Percentiles rank a stretch among this genome's conserved stretches.
Evolutionary conservation across 2,113 vertebrate genomes (phyloP).

Genomic region (Dermatemys mawii): DNA sequence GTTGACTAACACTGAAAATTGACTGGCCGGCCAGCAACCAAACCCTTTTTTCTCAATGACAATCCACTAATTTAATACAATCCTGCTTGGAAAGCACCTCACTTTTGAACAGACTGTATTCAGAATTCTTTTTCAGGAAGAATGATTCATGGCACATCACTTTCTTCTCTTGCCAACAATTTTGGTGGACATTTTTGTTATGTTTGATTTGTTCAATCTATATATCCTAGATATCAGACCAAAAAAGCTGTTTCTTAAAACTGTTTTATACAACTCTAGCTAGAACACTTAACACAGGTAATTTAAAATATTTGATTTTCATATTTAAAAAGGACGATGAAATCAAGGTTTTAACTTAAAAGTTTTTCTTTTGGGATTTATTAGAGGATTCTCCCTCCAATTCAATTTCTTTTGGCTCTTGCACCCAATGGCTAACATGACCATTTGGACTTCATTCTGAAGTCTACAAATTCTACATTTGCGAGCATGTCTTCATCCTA

Average conservation of each 20-base stretch:
- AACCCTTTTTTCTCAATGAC: neutral
- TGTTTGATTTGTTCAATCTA: neutral
- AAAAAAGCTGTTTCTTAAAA: neutral
- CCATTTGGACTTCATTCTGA: slow-evolving; percentile 23
- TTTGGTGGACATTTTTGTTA: neutral
- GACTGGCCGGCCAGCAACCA: neutral
- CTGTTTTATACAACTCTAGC: neutral
- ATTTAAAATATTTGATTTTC: neutral
- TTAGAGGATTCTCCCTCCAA: neutral
- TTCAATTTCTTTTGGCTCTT: neutral
- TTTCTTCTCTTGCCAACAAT: neutral
- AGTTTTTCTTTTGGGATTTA: neutral
- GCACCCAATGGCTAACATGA: neutral
- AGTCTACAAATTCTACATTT: too few species aligned
- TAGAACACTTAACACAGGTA: neutral
- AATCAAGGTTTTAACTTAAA: neutral
- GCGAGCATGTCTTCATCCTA: neutral
- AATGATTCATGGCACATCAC: neutral
- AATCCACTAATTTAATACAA: neutral
- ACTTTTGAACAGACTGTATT: neutral
- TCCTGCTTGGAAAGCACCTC: neutral
- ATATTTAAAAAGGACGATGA: neutral
- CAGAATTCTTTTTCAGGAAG: neutral
- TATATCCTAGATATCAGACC: neutral
- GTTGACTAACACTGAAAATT: neutral